phyloP scores from a whole-genome alignment of 2,888 invertebrate genomes.

The Colostygia pectinataria region DNA sequence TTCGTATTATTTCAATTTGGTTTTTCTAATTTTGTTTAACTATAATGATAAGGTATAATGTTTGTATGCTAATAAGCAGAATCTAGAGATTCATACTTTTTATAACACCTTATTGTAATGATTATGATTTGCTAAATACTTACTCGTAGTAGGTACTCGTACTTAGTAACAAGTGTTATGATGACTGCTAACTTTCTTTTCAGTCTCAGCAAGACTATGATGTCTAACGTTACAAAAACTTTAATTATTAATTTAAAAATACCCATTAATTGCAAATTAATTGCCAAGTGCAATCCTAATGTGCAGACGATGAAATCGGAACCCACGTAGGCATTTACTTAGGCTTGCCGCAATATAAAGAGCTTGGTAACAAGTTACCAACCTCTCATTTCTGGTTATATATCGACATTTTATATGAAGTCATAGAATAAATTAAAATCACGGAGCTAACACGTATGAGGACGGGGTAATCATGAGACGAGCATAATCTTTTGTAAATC shows the following conservation, averaged over 20 bases:
- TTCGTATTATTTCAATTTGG: no score
- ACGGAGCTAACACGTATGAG: no score
- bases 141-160: no score
- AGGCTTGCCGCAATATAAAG: slow-evolving; percentile 1
- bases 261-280: background rate
- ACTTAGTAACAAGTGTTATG: slow-evolving; percentile 5
- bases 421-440: no score
- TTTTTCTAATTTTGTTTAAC: no score
- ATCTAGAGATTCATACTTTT: no score
- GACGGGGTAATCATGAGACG: no score
- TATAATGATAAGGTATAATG: no score
- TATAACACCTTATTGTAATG: no score
- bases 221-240: background rate
- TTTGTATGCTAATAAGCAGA: no score
- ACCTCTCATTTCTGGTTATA: background rate
- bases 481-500: background rate
- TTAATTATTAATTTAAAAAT: background rate
- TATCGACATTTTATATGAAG: background rate
- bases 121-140: no score
- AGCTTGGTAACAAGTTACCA: slow-evolving; percentile 1
- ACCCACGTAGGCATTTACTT: background rate
- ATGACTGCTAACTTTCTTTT: background rate
- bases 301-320: background rate
- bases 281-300: slow-evolving; percentile 4
- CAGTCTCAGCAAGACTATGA: background rate